Conservation (phyloP, 2,888 invertebrate genomes). For the Embidobia sp. region DNA sequence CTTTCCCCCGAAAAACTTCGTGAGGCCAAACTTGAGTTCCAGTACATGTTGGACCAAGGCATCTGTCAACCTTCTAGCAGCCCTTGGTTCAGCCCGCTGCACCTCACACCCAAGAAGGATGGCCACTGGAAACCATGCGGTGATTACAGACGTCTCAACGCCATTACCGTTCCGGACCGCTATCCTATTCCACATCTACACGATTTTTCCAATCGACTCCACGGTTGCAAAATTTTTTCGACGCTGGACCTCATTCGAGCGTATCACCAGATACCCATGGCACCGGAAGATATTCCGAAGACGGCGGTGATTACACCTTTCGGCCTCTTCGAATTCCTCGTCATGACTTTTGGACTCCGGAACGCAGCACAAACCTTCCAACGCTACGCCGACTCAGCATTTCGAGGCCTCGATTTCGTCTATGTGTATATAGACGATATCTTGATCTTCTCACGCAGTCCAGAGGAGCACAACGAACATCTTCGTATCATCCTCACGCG, state of each 20-base stretch:
- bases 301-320: too few relatives aligned
- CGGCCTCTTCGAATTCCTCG: not conserved
- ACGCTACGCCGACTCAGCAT: constrained; percentile 67
- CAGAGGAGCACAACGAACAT: constrained; percentile 54
- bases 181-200: constrained; percentile 46
- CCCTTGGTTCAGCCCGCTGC: constrained; percentile 42
- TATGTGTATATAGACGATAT: constrained; percentile 62
- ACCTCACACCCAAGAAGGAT: constrained; percentile 24
- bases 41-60: constrained; percentile 54
- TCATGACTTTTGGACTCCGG: constrained; percentile 13
- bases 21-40: constrained; percentile 13
- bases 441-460: constrained; percentile 42
- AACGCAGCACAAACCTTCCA: constrained; percentile 66
- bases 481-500: not conserved
- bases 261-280: constrained; percentile 50
- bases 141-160: constrained; percentile 21
- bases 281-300: too few relatives aligned
- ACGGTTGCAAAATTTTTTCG: constrained; percentile 29
- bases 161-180: constrained; percentile 29
- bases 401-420: constrained; percentile 52
- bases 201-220: constrained; percentile 27
- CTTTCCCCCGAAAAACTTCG: constrained; percentile 1
- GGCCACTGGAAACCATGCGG: constrained; percentile 18
- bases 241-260: constrained; percentile 33
- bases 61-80: constrained; percentile 56